Evolutionary conservation across 2,113 vertebrate genomes (phyloP).

Genomic region (Oophaga pumilio): DNA sequence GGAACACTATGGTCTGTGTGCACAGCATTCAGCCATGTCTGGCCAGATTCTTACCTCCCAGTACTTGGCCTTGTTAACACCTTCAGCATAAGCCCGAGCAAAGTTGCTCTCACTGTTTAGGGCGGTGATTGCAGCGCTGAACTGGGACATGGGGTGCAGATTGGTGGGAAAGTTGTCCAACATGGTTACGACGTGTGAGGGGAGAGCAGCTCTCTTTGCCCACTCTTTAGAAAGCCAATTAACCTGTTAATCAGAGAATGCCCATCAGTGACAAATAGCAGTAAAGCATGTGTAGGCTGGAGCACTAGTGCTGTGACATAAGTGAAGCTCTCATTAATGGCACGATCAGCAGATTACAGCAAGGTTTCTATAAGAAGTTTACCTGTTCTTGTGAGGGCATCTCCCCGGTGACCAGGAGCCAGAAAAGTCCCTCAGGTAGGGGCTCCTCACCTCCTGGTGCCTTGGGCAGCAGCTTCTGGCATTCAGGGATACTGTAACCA

Average conservation of each 20-base stretch:
- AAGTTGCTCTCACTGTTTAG: conserved; percentile 97
- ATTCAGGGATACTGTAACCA: conserved; percentile 95
- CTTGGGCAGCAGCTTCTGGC: conserved; percentile 90
- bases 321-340: background rate
- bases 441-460: conserved; percentile 89
- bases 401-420: conserved; percentile 92
- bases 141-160: conserved; percentile 97
- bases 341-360: background rate
- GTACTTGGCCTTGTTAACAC: conserved; percentile 89
- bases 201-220: conserved; percentile 92
- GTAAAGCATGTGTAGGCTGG: background rate
- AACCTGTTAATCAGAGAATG: conserved; percentile 69
- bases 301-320: background rate
- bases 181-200: conserved; percentile 98
- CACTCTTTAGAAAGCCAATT: conserved; percentile 93
- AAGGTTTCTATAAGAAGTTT: background rate
- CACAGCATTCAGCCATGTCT: background rate
- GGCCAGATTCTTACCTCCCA: conserved; percentile 84
- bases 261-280: background rate
- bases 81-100: conserved; percentile 90
- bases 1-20: too few relatives aligned
- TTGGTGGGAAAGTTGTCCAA: conserved; percentile 97
- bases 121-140: conserved; percentile 92
- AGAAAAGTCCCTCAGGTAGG: conserved; percentile 93
- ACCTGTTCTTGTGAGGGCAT: conserved; percentile 93